Conservation (phyloP, 2,113 vertebrate genomes). For the Gymnocephalus cernua region DNA sequence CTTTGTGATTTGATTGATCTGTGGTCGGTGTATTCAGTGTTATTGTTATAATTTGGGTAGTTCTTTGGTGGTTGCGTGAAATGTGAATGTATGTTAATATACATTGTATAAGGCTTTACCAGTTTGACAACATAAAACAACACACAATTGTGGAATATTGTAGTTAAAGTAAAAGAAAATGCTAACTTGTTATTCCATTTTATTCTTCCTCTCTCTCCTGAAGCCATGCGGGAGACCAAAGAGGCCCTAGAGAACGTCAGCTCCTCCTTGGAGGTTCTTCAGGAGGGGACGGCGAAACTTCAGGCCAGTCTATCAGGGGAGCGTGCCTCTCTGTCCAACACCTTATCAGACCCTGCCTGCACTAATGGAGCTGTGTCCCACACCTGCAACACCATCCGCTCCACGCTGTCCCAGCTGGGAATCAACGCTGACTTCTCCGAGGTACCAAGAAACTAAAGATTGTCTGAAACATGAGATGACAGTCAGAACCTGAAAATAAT, state of each 20-base stretch:
- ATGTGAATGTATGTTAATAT: background rate
- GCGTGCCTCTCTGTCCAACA: conserved; percentile 83
- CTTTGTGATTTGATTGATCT: conserved; percentile 30
- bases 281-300: conserved; percentile 84
- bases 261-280: conserved; percentile 85
- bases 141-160: background rate
- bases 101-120: background rate
- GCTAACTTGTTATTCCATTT: background rate
- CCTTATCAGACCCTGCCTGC: conserved; percentile 88
- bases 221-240: conserved; percentile 91
- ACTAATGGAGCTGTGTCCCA: conserved; percentile 69
- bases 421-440: conserved; percentile 82
- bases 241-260: conserved; percentile 88
- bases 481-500: background rate
- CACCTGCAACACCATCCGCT: conserved; percentile 86
- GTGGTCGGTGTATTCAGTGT: conserved; percentile 33
- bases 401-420: conserved; percentile 84
- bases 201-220: background rate
- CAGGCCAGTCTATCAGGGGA: conserved; percentile 81
- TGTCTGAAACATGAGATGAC: background rate
- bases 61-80: conserved; percentile 7
- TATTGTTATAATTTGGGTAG: background rate
- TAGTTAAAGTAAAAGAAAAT: background rate
- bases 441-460: conserved; percentile 75
- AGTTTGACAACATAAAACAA: background rate